Base-by-base conservation (phyloP, 2,888 invertebrate species). In the Yponomeuta malinellus region DNA sequence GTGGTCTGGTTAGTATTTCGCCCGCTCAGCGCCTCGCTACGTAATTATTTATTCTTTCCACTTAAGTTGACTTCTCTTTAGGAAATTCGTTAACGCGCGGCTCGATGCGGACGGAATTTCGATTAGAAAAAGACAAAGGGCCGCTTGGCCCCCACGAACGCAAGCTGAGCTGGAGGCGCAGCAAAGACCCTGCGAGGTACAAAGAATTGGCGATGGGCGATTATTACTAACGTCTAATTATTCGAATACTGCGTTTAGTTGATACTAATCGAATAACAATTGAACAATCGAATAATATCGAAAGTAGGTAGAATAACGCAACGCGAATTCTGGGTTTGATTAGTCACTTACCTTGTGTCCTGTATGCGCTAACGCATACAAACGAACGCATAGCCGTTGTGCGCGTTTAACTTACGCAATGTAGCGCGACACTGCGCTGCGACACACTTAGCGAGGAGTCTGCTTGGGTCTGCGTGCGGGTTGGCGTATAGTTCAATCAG, bases 71-170 rank as follows among this genome's bases (percentile, higher is more conserved):
- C 78, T 78, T 78, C 83, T 84, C 82, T 83, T 86, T 80, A 83
- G 79, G 84, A 82, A 83, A 85, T 80, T 86, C 84, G 82, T 83
- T 83, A 82, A 80, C 78, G 77, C 33, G 77, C 76, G 74, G 74
- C 75, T 78, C 78, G 77, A 81, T 85, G 76, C 78, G 77, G 74
- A 76, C 79, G 83, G 88, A 88, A 89, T 88, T 83, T 81, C 87
- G 85, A 89, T 87, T 86, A 85, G 85, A 83, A 83, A 83, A 86
- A 89, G 87, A 89, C 89, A 89, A 89, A 89, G 87, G 81, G 80
- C 76, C 83, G 84, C 83, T 84, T 86, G 52, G 52, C 52, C 52
- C 52, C 52, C 15, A 15, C 12, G 52, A 59, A 1, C 52, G 2
- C 15, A 12, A 15, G 52, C 52, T 15, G 52, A 3, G 52, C 52